Evolutionary conservation across 2,888 invertebrate genomes (phyloP).

Genomic region (Himalopsyche anomala): DNA sequence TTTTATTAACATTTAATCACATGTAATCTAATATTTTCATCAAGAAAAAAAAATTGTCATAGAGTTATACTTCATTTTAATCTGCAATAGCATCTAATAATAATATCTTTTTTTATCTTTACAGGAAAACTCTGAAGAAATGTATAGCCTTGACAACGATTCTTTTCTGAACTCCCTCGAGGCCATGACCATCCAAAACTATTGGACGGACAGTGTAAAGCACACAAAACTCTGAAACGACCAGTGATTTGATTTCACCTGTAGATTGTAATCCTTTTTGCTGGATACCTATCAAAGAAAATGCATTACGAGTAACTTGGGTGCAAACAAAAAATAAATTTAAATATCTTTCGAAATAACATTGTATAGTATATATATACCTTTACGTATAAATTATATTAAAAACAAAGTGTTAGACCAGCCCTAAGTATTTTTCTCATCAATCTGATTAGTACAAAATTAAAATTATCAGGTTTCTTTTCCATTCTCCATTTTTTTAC

Average conservation of each 20-base stretch:
- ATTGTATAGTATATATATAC: neutral
- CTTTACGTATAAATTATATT: neutral
- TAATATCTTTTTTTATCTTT: conserved; percentile 68
- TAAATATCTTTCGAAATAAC: neutral
- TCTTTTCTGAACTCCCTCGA: conserved; percentile 95
- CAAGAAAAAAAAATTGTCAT: too few relatives aligned
- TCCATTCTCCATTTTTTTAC: neutral
- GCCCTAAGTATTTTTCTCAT: conserved; percentile 1
- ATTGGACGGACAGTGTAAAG: conserved; percentile 94
- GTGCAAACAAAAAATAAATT: conserved; percentile 1
- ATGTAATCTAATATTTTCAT: too few relatives aligned
- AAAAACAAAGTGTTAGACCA: neutral
- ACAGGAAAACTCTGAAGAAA: conserved; percentile 94
- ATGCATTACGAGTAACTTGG: neutral
- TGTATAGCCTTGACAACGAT: conserved; percentile 96
- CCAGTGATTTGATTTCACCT: conserved; percentile 12
- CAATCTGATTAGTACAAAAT: conserved; percentile 41
- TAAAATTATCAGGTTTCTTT: neutral
- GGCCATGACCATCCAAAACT: conserved; percentile 95
- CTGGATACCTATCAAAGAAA: conserved; percentile 45
- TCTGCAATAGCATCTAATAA: too few relatives aligned
- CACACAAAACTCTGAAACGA: conserved; percentile 87
- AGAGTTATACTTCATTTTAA: too few relatives aligned
- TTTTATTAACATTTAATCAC: too few relatives aligned
- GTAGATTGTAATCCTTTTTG: conserved; percentile 34